Conservation (phyloP, 2,113 vertebrate genomes). For the Laterallus jamaicensis region DNA sequence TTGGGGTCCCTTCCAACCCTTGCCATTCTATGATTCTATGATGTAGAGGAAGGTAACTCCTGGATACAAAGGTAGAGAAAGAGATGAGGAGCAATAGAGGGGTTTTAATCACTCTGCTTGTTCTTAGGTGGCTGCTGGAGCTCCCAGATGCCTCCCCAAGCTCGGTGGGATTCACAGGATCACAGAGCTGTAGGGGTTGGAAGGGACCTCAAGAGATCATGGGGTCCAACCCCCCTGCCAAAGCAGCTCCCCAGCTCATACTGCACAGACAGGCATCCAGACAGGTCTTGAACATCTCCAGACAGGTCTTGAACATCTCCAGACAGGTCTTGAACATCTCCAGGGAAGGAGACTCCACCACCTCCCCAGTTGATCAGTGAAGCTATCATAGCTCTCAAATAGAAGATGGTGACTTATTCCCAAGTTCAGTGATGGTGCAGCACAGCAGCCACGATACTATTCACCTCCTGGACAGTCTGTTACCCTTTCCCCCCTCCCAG, state of each 20-base stretch:
- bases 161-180: neutral
- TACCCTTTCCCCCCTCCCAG: neutral
- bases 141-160: neutral
- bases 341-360: too few relatives aligned
- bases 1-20: too few relatives aligned
- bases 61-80: neutral
- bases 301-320: too few relatives aligned
- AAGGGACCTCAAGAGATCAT: too few relatives aligned
- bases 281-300: too few relatives aligned
- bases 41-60: neutral
- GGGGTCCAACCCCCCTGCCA: too few relatives aligned
- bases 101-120: neutral
- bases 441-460: neutral
- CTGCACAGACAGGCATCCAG: too few relatives aligned
- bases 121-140: fast-evolving
- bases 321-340: too few relatives aligned
- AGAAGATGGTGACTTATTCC: neutral
- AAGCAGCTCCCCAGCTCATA: too few relatives aligned
- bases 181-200: too few relatives aligned
- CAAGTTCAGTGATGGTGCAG: neutral
- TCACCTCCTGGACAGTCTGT: neutral
- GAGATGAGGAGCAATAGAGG: neutral
- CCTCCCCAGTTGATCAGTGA: neutral
- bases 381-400: neutral
- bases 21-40: too few relatives aligned